phyloP scores from a whole-genome alignment of 2,888 invertebrate species.

The Lepeophtheirus nordmannii region DNA sequence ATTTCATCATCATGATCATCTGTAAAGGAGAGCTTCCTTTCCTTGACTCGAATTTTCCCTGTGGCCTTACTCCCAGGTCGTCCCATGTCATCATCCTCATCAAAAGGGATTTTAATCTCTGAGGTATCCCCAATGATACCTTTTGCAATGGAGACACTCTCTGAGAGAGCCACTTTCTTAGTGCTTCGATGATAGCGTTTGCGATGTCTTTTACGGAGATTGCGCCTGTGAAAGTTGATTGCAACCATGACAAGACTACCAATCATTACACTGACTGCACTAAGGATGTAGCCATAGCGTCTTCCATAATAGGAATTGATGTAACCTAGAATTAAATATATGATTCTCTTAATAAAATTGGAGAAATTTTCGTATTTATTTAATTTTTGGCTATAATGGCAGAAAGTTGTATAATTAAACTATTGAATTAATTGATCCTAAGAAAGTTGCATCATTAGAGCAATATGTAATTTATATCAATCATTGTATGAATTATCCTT shows the following conservation, averaged over 20 bases:
- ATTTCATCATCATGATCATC: conserved; percentile 25
- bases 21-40: not conserved
- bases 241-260: conserved; percentile 62
- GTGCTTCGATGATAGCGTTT: conserved; percentile 34
- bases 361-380: no score
- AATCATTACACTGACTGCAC: conserved; percentile 57
- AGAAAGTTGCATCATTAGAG: no score
- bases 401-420: no score
- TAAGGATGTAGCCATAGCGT: conserved; percentile 63
- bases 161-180: not conserved
- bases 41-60: not conserved
- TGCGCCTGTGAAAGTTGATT: conserved; percentile 59
- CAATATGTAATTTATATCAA: no score
- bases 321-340: conserved; percentile 45
- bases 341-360: no score
- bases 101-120: not conserved
- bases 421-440: no score
- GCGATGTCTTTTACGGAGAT: conserved; percentile 53
- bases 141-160: conserved; percentile 1
- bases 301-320: conserved; percentile 60
- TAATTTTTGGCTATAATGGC: no score
- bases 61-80: not conserved
- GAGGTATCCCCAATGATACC: not conserved
- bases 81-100: not conserved
- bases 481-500: no score